Percentiles rank a stretch among this genome's conserved stretches.
These are phyloP conservation scores for Bibio marci DNA, from an alignment of 2,888 invertebrate species.

Conservation along the genomic window DNA sequence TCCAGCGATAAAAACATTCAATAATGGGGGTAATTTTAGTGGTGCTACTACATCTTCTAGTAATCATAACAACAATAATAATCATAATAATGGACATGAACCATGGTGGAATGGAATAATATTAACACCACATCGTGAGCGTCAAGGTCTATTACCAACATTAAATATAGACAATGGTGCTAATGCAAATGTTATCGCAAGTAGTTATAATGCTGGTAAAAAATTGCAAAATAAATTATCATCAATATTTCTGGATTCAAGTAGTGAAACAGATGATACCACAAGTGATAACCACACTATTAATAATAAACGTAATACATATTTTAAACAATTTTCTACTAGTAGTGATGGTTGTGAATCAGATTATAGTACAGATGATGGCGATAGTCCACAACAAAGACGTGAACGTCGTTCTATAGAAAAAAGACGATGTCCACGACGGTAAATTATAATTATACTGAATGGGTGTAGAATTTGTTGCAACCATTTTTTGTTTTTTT, in stretches of 20 bases:
- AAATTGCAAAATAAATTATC: background rate
- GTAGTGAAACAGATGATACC: constrained; percentile 22
- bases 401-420: background rate
- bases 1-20: constrained; percentile 15
- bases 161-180: constrained; percentile 18
- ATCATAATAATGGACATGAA: constrained; percentile 10
- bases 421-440: background rate
- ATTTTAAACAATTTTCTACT: constrained; percentile 14
- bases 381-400: background rate
- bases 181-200: background rate
- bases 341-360: constrained; percentile 28
- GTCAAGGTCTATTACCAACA: constrained; percentile 24
- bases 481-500: background rate
- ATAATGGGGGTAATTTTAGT: background rate
- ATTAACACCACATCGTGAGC: constrained; percentile 23
- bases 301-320: constrained; percentile 2
- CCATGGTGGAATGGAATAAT: constrained; percentile 24
- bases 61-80: constrained; percentile 1
- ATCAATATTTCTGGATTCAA: constrained; percentile 17
- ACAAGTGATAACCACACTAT: constrained; percentile 7
- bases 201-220: background rate
- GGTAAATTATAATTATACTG: background rate
- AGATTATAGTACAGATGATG: constrained; percentile 13
- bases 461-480: background rate
- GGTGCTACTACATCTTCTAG: background rate